Evolutionary conservation across 2,113 vertebrate genomes (phyloP).

Genomic region (Beaufortia kweichowensis): DNA sequence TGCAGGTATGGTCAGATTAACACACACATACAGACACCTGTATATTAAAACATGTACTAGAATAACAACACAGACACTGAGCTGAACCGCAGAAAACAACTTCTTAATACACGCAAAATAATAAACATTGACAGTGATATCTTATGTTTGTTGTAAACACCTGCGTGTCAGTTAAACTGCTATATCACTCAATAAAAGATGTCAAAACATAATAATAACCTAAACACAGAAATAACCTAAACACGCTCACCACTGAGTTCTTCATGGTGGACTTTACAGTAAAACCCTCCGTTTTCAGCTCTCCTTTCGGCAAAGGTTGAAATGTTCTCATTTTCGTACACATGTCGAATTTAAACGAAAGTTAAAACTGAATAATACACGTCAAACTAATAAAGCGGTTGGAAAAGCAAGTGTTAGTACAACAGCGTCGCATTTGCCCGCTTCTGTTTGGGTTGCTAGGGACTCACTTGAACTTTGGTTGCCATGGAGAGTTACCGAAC

Average conservation of each 20-base stretch:
- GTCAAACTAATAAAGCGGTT: background rate
- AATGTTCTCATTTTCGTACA: slow-evolving; percentile 46
- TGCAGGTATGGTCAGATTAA: no score
- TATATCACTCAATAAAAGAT: background rate
- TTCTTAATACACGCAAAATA: background rate
- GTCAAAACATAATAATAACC: background rate
- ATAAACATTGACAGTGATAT: background rate
- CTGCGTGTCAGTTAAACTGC: background rate
- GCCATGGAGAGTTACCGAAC: slow-evolving; percentile 48
- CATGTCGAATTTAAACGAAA: slow-evolving; percentile 12
- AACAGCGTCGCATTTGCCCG: background rate
- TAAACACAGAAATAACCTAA: background rate
- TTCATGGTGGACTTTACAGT: slow-evolving; percentile 69
- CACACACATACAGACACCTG: background rate
- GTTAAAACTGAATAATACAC: background rate
- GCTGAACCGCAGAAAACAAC: background rate
- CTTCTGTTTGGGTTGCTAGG: slow-evolving; percentile 60
- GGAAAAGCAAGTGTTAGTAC: background rate
- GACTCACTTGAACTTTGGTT: slow-evolving; percentile 56
- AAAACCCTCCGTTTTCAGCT: slow-evolving; percentile 64
- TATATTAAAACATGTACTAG: background rate
- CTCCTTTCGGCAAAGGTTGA: slow-evolving; percentile 46
- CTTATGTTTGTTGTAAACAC: background rate
- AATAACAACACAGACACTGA: background rate
- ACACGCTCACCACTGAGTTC: slow-evolving; percentile 70